Evolutionary conservation across 2,888 invertebrate genomes (phyloP), one percentile per base, ranked within the genome.

Genomic region (Tanytarsus gracilentus): DNA sequence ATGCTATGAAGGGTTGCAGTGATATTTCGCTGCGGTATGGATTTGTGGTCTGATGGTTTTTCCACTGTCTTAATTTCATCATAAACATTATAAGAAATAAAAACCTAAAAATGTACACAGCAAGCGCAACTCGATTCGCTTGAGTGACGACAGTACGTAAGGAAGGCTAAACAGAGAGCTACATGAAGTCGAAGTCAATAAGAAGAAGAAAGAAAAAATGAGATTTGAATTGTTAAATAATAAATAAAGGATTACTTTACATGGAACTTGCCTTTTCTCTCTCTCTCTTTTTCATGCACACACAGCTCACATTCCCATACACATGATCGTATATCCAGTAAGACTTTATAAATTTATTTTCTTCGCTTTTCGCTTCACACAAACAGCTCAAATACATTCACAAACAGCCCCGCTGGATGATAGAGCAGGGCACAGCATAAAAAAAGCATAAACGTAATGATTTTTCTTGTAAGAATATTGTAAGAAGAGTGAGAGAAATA

Each of bases 1-100:
- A 18, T 44, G 18, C 11, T 33, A 33, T 44, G 18, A 23, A 44
- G 44, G 44, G 44, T 44, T 44, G 44, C 44, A 53, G 33, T 53
- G 27, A 49, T 49, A 49, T 49, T n/a, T n/a, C n/a, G n/a, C 5
- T 29, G 18, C 29, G 30, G 30, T 30, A 51, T 51, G 36, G 53
- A 53, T 53, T 53, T 53, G 53, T 36, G 53, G 53, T 53, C 53
- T 53, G 53, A 53, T 53, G 53, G 29, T 53, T 53, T 53, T 53
- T 53, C 49, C 53, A 53, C 23, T 53, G n/a, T 53, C 36, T 53
- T 27, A 27, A n/a, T 49, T 49, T 18, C 21, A 44, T 23, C 11
- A 23, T 18, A 44, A 44, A 51, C 51, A 51, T n/a, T n/a, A n/a
- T n/a, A n/a, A n/a, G n/a, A n/a, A n/a, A n/a, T n/a, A n/a, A n/a